phyloP scores from a whole-genome alignment of 2,888 invertebrate species.

The Tenthredo amoena region DNA sequence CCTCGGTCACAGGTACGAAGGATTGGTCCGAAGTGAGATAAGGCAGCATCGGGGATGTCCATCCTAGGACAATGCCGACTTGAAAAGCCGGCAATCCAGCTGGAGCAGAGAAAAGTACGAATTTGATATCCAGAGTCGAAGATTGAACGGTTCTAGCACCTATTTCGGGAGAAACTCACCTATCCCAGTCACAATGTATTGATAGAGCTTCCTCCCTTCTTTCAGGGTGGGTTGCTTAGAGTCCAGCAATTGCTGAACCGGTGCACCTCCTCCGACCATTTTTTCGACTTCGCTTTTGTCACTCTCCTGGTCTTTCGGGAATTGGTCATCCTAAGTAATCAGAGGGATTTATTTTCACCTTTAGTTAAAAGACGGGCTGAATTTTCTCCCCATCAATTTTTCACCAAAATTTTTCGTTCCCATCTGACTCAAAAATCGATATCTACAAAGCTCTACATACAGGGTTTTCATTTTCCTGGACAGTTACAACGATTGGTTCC shows the following conservation, averaged over 20 bases:
- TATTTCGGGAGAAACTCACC: constrained; percentile 64
- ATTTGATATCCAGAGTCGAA: not conserved
- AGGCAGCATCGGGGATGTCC: constrained; percentile 71
- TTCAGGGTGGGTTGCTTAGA: constrained; percentile 21
- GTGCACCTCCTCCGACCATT: constrained; percentile 29
- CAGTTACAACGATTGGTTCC: constrained; percentile 1
- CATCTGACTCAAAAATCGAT: not conserved
- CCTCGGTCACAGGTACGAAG: constrained; percentile 63
- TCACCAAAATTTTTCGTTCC: not conserved
- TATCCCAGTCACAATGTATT: constrained; percentile 68
- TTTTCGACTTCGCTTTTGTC: not conserved
- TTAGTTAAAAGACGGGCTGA: not conserved
- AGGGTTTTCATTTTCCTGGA: not conserved
- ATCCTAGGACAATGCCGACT: constrained; percentile 70
- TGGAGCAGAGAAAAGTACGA: constrained; percentile 53
- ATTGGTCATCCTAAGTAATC: not conserved
- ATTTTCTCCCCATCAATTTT: not conserved
- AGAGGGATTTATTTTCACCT: not conserved
- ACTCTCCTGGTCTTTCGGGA: not conserved
- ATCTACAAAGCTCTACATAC: not conserved
- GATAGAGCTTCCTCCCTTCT: constrained; percentile 68
- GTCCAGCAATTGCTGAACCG: constrained; percentile 37
- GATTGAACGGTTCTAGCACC: not conserved
- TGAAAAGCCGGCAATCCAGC: constrained; percentile 71
- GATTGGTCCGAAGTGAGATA: constrained; percentile 63